A percentile compares a stretch with the other conserved stretches of the same genome.
Conservation (phyloP, 2,113 vertebrate species). For the Regulus satrapa region DNA sequence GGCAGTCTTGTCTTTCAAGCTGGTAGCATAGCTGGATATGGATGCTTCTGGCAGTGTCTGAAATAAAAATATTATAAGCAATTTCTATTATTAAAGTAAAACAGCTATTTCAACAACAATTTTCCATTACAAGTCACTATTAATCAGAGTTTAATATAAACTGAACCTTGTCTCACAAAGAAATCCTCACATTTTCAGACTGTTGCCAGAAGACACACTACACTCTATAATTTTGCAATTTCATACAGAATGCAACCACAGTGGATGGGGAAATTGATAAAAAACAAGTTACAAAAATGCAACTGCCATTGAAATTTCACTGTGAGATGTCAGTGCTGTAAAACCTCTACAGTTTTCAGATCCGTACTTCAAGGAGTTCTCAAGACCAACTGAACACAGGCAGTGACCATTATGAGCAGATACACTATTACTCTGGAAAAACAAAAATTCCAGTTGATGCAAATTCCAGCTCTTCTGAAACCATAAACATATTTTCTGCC, state of each 20-base stretch:
- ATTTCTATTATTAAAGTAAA: background rate
- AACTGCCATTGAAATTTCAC: background rate
- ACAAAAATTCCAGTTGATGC: background rate
- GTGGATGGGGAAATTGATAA: background rate
- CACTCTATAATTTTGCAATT: background rate
- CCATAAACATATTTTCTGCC: background rate
- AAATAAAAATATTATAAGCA: slow-evolving; percentile 36
- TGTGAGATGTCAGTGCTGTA: background rate
- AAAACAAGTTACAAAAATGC: background rate
- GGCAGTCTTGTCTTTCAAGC: slow-evolving; percentile 86
- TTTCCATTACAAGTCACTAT: background rate
- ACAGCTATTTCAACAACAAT: background rate
- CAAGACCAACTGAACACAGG: background rate
- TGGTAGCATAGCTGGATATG: slow-evolving; percentile 86
- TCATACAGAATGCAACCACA: background rate
- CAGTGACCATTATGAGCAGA: background rate
- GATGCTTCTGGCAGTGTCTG: slow-evolving; percentile 92
- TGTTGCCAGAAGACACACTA: background rate
- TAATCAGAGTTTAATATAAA: background rate
- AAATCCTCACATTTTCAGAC: background rate
- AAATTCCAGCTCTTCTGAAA: background rate
- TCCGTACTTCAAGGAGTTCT: background rate
- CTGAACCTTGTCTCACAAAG: background rate
- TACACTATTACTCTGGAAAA: background rate
- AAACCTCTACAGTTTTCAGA: background rate